Evolutionary conservation across 2,888 invertebrate species (phyloP).

Genomic region (Coenonympha arcania): DNA sequence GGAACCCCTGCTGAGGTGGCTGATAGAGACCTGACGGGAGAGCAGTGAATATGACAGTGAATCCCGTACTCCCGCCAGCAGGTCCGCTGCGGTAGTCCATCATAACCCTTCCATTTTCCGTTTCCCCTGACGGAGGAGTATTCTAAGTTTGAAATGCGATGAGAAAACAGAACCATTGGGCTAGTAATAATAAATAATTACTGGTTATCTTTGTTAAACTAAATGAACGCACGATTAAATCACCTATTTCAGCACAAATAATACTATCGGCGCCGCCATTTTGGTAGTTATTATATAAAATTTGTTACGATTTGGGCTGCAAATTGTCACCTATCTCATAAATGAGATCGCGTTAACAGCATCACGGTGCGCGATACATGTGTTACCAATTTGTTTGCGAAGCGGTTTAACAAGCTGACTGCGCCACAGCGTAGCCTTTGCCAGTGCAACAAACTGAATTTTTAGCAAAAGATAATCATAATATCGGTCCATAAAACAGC

Average conservation of each 20-base stretch:
- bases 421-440: conserved; percentile 20
- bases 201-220: too few species aligned
- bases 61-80: too few species aligned
- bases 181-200: neutral
- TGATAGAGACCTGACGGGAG: too few species aligned
- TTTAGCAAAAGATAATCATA: too few species aligned
- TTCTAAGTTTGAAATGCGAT: too few species aligned
- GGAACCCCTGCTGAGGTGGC: too few species aligned
- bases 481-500: too few species aligned
- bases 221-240: neutral
- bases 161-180: too few species aligned
- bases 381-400: conserved; percentile 34
- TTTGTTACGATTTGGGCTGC: conserved; percentile 19
- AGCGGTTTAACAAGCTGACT: conserved; percentile 32
- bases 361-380: conserved; percentile 31
- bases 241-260: conserved; percentile 1
- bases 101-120: too few species aligned
- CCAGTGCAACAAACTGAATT: neutral
- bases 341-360: conserved; percentile 33
- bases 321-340: conserved; percentile 29
- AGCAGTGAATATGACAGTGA: too few species aligned
- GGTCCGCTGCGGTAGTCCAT: too few species aligned
- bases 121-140: too few species aligned
- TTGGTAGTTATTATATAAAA: conserved; percentile 9
- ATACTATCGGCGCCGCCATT: neutral